These are phyloP conservation scores for Platysternon megacephalum DNA, from an alignment of 2,113 vertebrate genomes.

Conservation along the genomic window DNA sequence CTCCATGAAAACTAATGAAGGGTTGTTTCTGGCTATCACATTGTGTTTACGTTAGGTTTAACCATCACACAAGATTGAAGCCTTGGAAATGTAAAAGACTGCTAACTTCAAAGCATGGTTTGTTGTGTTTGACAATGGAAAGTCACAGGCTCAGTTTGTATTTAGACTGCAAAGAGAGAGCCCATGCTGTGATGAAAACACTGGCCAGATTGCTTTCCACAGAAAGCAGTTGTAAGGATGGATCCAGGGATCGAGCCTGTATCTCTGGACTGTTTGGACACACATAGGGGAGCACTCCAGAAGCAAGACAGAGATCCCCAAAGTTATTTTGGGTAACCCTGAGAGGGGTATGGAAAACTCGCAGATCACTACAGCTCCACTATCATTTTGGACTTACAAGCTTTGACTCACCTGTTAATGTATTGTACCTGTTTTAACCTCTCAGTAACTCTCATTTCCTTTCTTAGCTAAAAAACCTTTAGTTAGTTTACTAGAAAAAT, in stretches of 20 bases:
- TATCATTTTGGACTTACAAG: too few species aligned
- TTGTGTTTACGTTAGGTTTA: background rate
- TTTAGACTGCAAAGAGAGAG: background rate
- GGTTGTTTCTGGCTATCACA: background rate
- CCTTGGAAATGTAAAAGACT: background rate
- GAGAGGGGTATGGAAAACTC: background rate
- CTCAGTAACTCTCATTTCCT: too few species aligned
- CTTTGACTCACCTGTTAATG: too few species aligned
- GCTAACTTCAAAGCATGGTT: background rate
- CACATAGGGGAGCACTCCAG: background rate
- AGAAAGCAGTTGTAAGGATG: too few species aligned
- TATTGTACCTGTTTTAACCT: too few species aligned
- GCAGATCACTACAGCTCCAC: too few species aligned
- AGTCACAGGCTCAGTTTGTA: background rate
- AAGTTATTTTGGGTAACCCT: background rate
- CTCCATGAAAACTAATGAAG: background rate
- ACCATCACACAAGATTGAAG: background rate
- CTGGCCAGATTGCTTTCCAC: background rate
- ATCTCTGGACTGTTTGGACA: too few species aligned
- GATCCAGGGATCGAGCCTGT: too few species aligned
- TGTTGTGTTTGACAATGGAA: background rate
- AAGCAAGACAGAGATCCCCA: background rate
- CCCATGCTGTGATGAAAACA: background rate
- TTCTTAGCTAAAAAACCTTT: too few species aligned
- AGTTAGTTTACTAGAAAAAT: too few species aligned